Evolutionary conservation across 2,113 vertebrate genomes (phyloP), one percentile per base, ranked within the genome.

Genomic region (Colius striatus): DNA sequence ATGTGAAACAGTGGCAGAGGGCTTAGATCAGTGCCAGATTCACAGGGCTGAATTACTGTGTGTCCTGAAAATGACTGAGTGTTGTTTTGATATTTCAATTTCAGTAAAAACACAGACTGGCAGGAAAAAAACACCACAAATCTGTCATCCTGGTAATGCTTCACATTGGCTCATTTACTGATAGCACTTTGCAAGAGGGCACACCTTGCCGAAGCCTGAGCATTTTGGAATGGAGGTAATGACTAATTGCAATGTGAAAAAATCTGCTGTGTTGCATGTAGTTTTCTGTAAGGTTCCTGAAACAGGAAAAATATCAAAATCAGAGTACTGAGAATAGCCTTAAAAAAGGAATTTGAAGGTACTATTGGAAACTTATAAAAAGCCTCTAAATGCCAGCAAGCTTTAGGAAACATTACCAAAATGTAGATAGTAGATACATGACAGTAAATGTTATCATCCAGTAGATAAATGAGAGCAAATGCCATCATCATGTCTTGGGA

Each of bases 61-160:
- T 36, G 55, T 80, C 72, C 82, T 57, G 51, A 77, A 80, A 90
- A 80, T 41, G 81, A 60, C 54, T 47, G 13, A 29, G 23, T 68
- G 66, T 41, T 77, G 48, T 27, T 89, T 77, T 91, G 50, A 51
- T 88, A 87, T 80, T 91, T 85, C 89, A 76, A 89, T 87, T 73
- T 76, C 23, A 79, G 45, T 62, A 70, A 87, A 94, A 92, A 41
- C 27, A 75, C 16, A 68, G 73, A 50, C 34, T 34, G 55, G 66
- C 26, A 60, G 17, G 14, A 16, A 41, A 43, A 76, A 45, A 78
- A 70, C 73, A 36, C 5, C 0, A 4, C 22, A 30, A 30, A 7
- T 57, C 84, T 84, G 41, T 65, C 79, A 90, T 70, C 27, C 58
- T 1, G 0, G 8, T 70, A 63, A 51, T 55, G 27, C 25, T 77